Conservation (phyloP, 1,140 invertebrate species). For the Magallana ariakensis region DNA sequence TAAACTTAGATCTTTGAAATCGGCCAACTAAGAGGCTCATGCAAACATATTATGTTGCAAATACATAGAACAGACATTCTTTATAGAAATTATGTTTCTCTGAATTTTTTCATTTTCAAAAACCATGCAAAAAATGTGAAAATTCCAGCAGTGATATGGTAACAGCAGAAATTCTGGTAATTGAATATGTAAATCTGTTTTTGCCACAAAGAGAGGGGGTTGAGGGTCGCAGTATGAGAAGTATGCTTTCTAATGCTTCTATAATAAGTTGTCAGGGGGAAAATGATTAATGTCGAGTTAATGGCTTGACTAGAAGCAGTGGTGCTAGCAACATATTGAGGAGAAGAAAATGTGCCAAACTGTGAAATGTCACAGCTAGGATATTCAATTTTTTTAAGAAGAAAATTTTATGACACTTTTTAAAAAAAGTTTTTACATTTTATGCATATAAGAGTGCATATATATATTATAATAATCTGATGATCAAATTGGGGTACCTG, state of each 20-base stretch:
- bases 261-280: neutral
- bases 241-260: neutral
- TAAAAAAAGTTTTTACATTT: too few relatives aligned
- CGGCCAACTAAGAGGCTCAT: too few relatives aligned
- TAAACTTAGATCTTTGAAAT: too few relatives aligned
- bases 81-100: neutral
- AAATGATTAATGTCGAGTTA: conserved; percentile 9
- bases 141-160: neutral
- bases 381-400: too few relatives aligned
- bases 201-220: neutral
- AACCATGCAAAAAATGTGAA: neutral
- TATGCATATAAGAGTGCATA: too few relatives aligned
- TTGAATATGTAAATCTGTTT: conserved; percentile 14
- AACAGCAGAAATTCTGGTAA: neutral
- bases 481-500: too few relatives aligned
- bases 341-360: too few relatives aligned
- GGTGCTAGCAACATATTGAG: neutral
- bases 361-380: too few relatives aligned
- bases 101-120: neutral
- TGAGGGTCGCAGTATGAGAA: conserved; percentile 18
- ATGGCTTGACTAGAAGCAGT: neutral
- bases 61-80: too few relatives aligned
- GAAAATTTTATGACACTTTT: too few relatives aligned
- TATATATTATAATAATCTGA: too few relatives aligned
- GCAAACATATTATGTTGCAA: too few relatives aligned